Percentiles rank a stretch among this genome's conserved stretches.
phyloP scores from a whole-genome alignment of 2,888 invertebrate species.

The Dryomyza anilis region DNA sequence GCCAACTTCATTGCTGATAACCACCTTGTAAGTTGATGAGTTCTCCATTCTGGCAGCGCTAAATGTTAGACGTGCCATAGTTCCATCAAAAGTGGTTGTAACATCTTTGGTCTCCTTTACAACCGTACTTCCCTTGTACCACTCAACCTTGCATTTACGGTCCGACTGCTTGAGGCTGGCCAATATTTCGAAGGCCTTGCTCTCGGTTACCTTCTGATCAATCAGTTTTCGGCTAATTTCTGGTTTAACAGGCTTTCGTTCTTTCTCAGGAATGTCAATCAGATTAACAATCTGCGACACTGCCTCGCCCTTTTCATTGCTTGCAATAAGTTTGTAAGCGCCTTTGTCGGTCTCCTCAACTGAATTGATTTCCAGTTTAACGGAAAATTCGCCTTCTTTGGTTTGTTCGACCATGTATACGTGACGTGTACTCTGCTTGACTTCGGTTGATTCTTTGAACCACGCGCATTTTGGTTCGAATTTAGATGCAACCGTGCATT shows the following conservation, averaged over 20 bases:
- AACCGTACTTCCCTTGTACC: slow-evolving; percentile 82
- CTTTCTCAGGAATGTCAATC: slow-evolving; percentile 78
- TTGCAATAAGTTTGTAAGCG: slow-evolving; percentile 86
- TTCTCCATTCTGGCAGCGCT: slow-evolving; percentile 77
- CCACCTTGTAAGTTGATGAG: slow-evolving; percentile 81
- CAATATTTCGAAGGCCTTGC: slow-evolving; percentile 78
- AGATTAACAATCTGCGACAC: slow-evolving; percentile 87
- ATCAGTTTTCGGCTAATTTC: slow-evolving; percentile 78
- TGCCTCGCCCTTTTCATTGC: slow-evolving; percentile 92
- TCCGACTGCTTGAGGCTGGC: slow-evolving; percentile 77
- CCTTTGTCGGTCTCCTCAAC: slow-evolving; percentile 83
- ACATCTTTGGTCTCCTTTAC: slow-evolving; percentile 79
- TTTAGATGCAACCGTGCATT: slow-evolving; percentile 91
- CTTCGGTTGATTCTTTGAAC: slow-evolving; percentile 85
- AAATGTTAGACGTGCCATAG: slow-evolving; percentile 78
- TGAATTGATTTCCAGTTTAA: slow-evolving; percentile 88
- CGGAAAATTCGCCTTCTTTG: slow-evolving; percentile 82
- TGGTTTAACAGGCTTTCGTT: slow-evolving; percentile 79
- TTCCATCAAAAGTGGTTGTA: slow-evolving; percentile 83
- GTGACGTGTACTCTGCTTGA: slow-evolving; percentile 67
- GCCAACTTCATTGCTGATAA: slow-evolving; percentile 89
- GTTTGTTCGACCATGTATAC: slow-evolving; percentile 55
- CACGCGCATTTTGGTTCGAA: slow-evolving; percentile 92
- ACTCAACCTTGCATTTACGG: slow-evolving; percentile 79
- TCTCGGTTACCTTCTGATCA: slow-evolving; percentile 73